Evolutionary conservation across 1,140 invertebrate species (phyloP).

Genomic region (Heliconius melpomene): DNA sequence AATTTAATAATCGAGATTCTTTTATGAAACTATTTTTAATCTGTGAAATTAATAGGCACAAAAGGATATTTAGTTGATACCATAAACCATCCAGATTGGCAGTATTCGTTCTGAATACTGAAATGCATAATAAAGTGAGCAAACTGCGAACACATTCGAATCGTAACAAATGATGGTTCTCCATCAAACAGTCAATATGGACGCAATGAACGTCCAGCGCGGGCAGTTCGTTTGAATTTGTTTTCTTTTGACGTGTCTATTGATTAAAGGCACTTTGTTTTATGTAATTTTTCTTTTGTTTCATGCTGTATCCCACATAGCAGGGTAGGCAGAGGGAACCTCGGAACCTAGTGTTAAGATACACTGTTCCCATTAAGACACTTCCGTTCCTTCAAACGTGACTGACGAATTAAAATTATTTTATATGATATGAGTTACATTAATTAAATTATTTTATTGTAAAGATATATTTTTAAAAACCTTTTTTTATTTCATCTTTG

Average conservation of each 20-base stretch:
- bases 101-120: conserved; percentile 10
- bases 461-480: too few relatives aligned
- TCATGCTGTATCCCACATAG: too few relatives aligned
- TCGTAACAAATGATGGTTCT: conserved; percentile 60
- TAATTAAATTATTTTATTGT: too few relatives aligned
- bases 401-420: too few relatives aligned
- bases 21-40: neutral
- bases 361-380: too few relatives aligned
- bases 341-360: too few relatives aligned
- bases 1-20: neutral
- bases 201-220: conserved; percentile 52
- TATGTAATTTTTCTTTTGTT: neutral
- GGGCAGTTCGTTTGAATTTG: conserved; percentile 17
- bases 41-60: neutral
- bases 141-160: conserved; percentile 17
- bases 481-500: too few relatives aligned
- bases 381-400: too few relatives aligned
- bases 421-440: too few relatives aligned
- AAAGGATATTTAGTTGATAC: neutral
- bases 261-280: neutral
- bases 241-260: neutral
- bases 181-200: conserved; percentile 60
- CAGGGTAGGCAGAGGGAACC: too few relatives aligned
- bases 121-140: conserved; percentile 11
- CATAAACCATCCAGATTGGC: conserved; percentile 3